Evolutionary conservation across 1,140 invertebrate species (phyloP), one percentile per base, ranked within the genome.

Genomic region (Apis laboriosa): DNA sequence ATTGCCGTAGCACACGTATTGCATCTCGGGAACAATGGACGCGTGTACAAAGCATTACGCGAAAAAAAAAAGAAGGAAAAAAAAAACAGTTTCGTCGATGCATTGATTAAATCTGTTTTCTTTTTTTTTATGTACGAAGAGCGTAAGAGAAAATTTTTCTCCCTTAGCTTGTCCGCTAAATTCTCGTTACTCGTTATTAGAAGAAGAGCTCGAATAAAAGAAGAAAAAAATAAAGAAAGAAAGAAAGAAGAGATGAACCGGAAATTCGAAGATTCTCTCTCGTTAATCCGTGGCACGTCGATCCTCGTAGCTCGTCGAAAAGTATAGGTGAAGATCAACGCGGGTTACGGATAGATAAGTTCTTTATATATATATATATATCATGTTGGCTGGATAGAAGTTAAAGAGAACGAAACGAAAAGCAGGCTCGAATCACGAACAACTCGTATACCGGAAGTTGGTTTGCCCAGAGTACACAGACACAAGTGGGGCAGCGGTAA

Each of bases 41-140:
- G 49, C 55, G 24, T 9, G 68, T 12, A 73, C 68, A 64, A 64
- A 73, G 15, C 24, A 13, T 9, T 13, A 13, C 17, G 61, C 9
- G 51, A 34, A 21, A 60, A 43, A 43, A 43, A 24, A n/a, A 34
- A 34, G 28, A 34, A 34, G 28, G 2, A 34, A 2, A 3, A 34
- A 43, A 43, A 7, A 53, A 78, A 80, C 60, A 64, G 56, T 74
- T 55, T 74, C 49, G 15, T 56, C 17, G 34, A n/a, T n/a, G 17
- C 58, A 11, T 58, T 74, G 78, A 74, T 74, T 80, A 80, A 73
- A 80, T 74, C 24, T 70, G 19, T 34, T 60, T 51, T 24, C 43
- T 11, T 13, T 1, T 5, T 19, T 9, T 13, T 21, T 28, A 34
- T 2, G 34, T 28, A 28, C 34, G 34, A 34, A 0, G 24, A 34